Conservation (phyloP, 2,797 vertebrate species). For the Enteromius fasciolatus region DNA sequence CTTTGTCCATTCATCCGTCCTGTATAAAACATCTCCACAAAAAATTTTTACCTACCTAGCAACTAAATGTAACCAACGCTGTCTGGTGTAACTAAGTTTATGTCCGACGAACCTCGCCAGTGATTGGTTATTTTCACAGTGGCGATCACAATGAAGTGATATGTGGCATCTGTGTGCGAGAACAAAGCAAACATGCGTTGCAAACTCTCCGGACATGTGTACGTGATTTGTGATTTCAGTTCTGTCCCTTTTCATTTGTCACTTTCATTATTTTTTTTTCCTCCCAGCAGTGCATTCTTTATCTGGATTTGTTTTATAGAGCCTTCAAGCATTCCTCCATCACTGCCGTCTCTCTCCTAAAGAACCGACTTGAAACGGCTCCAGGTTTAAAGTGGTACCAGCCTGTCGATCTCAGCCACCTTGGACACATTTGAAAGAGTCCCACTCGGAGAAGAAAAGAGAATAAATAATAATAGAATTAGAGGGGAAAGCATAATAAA, state of each 20-base stretch:
- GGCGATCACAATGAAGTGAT: slow-evolving; percentile 6
- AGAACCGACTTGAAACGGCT: slow-evolving; percentile 75
- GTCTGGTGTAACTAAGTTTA: neutral
- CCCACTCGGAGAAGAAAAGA: slow-evolving; percentile 70
- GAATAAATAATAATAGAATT: slow-evolving; percentile 75
- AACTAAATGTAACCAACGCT: neutral
- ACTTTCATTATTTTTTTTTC: slow-evolving; percentile 39
- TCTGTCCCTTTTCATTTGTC: slow-evolving; percentile 37
- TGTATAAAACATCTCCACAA: neutral
- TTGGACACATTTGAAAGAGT: slow-evolving; percentile 80
- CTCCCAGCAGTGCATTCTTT: slow-evolving; percentile 57
- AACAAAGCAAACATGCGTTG: slow-evolving; percentile 23
- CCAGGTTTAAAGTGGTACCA: slow-evolving; percentile 78
- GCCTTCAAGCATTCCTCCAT: slow-evolving; percentile 74
- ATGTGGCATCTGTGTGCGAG: slow-evolving; percentile 16
- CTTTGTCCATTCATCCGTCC: neutral
- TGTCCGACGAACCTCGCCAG: neutral
- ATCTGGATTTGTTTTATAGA: slow-evolving; percentile 76
- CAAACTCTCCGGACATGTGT: slow-evolving; percentile 48
- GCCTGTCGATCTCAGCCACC: slow-evolving; percentile 71
- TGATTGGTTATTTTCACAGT: slow-evolving; percentile 19
- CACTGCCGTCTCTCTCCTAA: slow-evolving; percentile 73
- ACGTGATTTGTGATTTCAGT: slow-evolving; percentile 46
- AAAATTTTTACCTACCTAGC: neutral
- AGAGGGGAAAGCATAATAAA: slow-evolving; percentile 76